These are phyloP conservation scores for Lepus oiostolus DNA, from an alignment of 2,797 vertebrate genomes.

Conservation along the genomic window DNA sequence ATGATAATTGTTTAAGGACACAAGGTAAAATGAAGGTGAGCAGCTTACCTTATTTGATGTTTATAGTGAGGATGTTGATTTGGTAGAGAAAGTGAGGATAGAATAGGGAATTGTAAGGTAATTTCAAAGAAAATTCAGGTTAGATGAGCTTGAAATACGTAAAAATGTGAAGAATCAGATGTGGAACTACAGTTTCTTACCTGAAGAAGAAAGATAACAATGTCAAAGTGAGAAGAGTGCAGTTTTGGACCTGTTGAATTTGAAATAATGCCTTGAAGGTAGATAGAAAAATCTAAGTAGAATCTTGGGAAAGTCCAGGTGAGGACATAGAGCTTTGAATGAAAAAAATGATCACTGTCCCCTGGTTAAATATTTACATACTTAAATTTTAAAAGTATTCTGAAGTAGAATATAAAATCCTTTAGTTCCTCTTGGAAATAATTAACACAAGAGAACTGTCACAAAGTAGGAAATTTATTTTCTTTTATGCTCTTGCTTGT, in stretches of 20 bases:
- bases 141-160: neutral
- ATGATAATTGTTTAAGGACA: conserved; percentile 15
- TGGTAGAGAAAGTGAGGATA: neutral
- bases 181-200: conserved; percentile 13
- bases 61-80: conserved; percentile 3
- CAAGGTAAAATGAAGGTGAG: neutral
- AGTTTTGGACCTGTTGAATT: conserved; percentile 24
- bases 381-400: neutral
- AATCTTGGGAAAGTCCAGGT: neutral
- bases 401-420: conserved; percentile 26
- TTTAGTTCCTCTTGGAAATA: conserved; percentile 15
- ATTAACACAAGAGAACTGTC: conserved; percentile 20
- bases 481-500: conserved; percentile 35
- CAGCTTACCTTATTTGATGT: neutral
- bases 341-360: conserved; percentile 25
- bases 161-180: neutral
- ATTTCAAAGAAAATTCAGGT: conserved; percentile 38
- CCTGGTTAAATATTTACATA: conserved; percentile 36
- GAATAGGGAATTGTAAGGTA: neutral
- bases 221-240: neutral
- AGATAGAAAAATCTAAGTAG: conserved; percentile 46
- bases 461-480: conserved; percentile 39
- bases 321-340: conserved; percentile 37
- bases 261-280: conserved; percentile 31
- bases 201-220: conserved; percentile 17